Evolutionary conservation across 2,888 invertebrate genomes (phyloP), one percentile per base, ranked within the genome.

Genomic region (Diarsia mendica): DNA sequence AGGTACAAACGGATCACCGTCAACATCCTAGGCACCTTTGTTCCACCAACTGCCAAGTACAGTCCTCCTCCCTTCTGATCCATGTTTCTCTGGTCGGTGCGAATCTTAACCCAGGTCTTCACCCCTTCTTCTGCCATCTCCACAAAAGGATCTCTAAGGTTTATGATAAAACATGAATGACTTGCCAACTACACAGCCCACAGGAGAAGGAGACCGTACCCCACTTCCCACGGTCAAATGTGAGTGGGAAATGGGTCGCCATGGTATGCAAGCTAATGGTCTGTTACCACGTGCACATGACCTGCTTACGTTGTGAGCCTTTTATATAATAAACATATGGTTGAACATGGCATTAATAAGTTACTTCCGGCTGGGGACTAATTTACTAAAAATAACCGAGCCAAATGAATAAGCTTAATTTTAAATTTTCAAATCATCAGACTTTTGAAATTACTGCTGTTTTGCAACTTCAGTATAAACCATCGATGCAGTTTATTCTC

Each of bases 221-320:
- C 75, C 33, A 74, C 61, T 85, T 83, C 75, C 74, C 84, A 85
- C 80, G 80, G 71, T 75, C 65, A 80, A 80, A 72, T 77, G 65
- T 72, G 72, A 64, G 66, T 83, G 77, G 67, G 75, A 80, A 77
- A 77, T 77, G 67, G 77, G 76, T 77, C 73, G 49, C 67, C 44
- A 70, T 64, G 49, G 72, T 71, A 44, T 80, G 70, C 68, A 66
- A 72, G 68, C 74, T 72, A 65, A 67, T 74, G 63, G 68, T 64
- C 79, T 60, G 49, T 74, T 68, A 63, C 68, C 60, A 72, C 69
- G 72, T 70, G 82, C 70, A 66, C 60, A 64, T 60, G 65, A 66
- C 72, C 77, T 73, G 65, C 76, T 75, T 48, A 39, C 18, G 8
- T 64, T 67, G 60, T 64, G 49, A 20, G 18, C 53, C 33, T 68